A percentile compares a stretch with the other conserved stretches of the same genome.
phyloP scores from a whole-genome alignment of 2,113 vertebrate species.

The Ivindomyrus marchei region DNA sequence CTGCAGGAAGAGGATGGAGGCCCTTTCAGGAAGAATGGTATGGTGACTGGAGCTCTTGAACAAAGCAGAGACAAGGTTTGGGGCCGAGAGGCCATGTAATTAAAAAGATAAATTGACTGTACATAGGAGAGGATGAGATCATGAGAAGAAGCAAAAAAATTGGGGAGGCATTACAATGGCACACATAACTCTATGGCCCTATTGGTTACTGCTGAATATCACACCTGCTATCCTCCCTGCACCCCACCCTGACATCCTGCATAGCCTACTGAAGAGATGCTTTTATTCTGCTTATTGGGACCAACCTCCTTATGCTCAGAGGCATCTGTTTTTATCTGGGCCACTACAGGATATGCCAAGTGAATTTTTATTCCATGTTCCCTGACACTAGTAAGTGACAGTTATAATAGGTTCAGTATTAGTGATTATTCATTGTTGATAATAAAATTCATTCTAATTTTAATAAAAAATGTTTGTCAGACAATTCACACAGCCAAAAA shows the following conservation, averaged over 20 bases:
- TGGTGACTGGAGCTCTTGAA: not conserved
- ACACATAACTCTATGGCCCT: constrained; percentile 22
- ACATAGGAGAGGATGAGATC: constrained; percentile 53
- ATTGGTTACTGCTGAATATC: constrained; percentile 44
- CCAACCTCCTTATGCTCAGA: constrained; percentile 40
- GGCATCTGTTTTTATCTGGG: constrained; percentile 50
- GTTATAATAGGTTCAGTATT: constrained; percentile 37
- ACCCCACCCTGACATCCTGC: constrained; percentile 8
- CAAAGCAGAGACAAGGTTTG: not conserved
- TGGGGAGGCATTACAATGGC: constrained; percentile 17
- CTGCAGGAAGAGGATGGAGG: constrained; percentile 12
- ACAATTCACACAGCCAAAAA: constrained; percentile 46
- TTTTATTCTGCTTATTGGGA: constrained; percentile 45
- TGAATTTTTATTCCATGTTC: constrained; percentile 31
- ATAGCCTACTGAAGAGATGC: constrained; percentile 28
- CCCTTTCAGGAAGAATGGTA: not conserved
- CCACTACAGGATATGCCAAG: constrained; percentile 39
- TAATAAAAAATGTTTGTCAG: constrained; percentile 39
- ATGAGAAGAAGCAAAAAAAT: constrained; percentile 45
- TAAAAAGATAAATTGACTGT: constrained; percentile 61
- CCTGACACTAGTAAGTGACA: constrained; percentile 17
- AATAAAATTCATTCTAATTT: constrained; percentile 34
- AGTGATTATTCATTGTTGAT: not conserved
- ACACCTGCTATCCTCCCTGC: constrained; percentile 26
- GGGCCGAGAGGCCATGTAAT: constrained; percentile 60